Evolutionary conservation across 2,797 vertebrate species (phyloP), one percentile per base, ranked within the genome.

Genomic region (Odontamblyopus lacepedii): DNA sequence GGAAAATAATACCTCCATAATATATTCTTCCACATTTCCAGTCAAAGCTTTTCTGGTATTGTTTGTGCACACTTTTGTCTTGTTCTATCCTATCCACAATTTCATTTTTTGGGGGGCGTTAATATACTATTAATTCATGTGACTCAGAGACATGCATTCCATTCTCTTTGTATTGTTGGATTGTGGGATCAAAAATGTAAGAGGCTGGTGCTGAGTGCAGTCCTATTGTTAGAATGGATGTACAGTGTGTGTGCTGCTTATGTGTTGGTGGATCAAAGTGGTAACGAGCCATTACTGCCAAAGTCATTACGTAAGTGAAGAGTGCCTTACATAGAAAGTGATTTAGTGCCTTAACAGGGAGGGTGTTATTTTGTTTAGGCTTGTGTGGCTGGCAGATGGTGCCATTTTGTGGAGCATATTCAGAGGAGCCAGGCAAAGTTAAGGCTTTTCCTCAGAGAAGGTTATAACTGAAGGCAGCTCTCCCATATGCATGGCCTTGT

Each of bases 251-350:
- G 81, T 74, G 83, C 85, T 74, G 78, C 73, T 80, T 82, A 85
- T 89, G 90, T 91, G 84, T 81, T 80, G 89, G 88, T 88, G 90
- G 88, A 88, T 90, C 87, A 89, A 87, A 89, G 87, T 51, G 68
- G 81, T 90, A 91, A 91, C 70, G 81, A 92, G 86, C 90, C 89
- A 88, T 91, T 87, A 87, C 84, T 78, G 84, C 88, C 86, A 88
- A 48, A 87, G 80, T 83, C 29, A 69, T 92, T 90, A 85, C 53
- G 71, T 88, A 87, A 91, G 85, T 75, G 76, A 77, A 76, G 82
- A 87, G 82, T 70, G 79, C 78, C 83, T 85, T 81, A 78, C 83
- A 87, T 82, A 74, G 74, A 71, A 71, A 77, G 73, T 83, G 78
- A 87, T 85, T 85, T 82, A 65, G 78, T 63, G 70, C 74, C 64